Conservation (phyloP, 2,797 vertebrate genomes). For the Thamnophis elegans region DNA sequence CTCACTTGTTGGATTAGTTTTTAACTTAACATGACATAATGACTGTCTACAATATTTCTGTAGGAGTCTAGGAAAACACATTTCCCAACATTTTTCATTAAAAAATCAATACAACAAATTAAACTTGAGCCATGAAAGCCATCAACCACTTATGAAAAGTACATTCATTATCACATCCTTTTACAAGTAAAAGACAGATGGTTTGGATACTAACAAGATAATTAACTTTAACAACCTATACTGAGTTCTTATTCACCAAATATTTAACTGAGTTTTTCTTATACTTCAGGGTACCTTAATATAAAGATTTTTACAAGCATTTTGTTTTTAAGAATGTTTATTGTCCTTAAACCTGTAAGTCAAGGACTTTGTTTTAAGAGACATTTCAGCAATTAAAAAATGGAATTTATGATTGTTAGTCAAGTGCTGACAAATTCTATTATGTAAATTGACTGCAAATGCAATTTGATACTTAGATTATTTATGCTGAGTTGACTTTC, state of each 20-base stretch:
- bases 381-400: not conserved
- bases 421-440: constrained; percentile 32
- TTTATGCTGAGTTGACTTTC: constrained; percentile 19
- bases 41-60: not conserved
- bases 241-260: not conserved
- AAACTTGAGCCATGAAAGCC: constrained; percentile 38
- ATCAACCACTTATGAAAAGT: constrained; percentile 26
- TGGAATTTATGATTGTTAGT: not conserved
- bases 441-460: constrained; percentile 30
- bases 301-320: not conserved
- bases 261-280: not conserved
- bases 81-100: constrained; percentile 38
- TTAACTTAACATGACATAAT: not conserved
- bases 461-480: not conserved
- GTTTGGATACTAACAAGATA: not conserved
- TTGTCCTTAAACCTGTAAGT: constrained; percentile 6
- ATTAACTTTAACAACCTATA: not conserved
- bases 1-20: not conserved
- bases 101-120: constrained; percentile 29
- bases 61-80: not conserved
- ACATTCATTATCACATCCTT: constrained; percentile 25
- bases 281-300: not conserved
- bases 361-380: constrained; percentile 14
- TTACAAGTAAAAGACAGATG: not conserved
- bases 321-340: not conserved